These are phyloP conservation scores for Osmerus mordax DNA, from an alignment of 2,113 vertebrate genomes.

Conservation along the genomic window DNA sequence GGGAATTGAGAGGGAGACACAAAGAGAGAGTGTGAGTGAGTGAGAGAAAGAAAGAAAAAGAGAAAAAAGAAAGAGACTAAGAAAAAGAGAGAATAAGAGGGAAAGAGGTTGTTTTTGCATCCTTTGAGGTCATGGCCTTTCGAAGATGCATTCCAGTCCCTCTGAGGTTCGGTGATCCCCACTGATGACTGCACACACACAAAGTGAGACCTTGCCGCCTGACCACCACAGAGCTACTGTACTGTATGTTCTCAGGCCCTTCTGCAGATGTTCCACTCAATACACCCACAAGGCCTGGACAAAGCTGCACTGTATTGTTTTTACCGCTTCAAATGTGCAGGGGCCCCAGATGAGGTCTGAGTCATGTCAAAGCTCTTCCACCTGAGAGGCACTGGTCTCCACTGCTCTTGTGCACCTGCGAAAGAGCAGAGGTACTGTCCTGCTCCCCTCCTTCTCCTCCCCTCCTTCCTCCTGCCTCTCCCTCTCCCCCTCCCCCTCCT, in stretches of 20 bases:
- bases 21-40: background rate
- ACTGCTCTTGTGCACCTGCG: slow-evolving; percentile 46
- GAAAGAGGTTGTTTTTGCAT: slow-evolving; percentile 43
- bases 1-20: no score
- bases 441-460: background rate
- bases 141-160: slow-evolving; percentile 50
- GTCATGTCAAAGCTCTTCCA: slow-evolving; percentile 24
- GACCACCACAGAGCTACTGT: slow-evolving; percentile 6
- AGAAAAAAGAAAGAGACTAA: background rate
- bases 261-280: slow-evolving; percentile 12
- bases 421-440: slow-evolving; percentile 29
- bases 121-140: slow-evolving; percentile 44
- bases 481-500: no score
- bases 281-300: background rate
- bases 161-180: slow-evolving; percentile 43
- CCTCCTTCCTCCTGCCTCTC: background rate
- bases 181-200: slow-evolving; percentile 46
- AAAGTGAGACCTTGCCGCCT: slow-evolving; percentile 19
- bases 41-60: background rate
- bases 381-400: slow-evolving; percentile 42
- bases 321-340: background rate
- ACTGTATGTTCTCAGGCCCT: background rate
- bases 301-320: background rate
- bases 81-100: background rate
- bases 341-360: slow-evolving; percentile 27